Evolutionary conservation across 1,140 invertebrate species (phyloP), one percentile per base, ranked within the genome.

Genomic region (Aphelenchoides besseyi): DNA sequence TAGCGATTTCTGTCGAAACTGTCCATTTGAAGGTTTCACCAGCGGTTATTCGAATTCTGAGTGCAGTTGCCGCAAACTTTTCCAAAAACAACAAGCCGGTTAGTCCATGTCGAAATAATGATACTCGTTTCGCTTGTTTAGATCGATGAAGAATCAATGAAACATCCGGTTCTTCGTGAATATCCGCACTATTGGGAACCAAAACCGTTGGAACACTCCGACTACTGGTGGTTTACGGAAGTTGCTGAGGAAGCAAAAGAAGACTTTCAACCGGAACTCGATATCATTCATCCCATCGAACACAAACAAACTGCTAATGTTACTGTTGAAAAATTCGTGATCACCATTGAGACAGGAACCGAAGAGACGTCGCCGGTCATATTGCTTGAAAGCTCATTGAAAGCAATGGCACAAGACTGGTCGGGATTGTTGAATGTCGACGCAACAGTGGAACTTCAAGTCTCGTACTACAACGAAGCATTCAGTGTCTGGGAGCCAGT

Each of bases 401-500:
- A 89, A 68, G 92, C 90, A 8, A 89, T 90, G 55, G 87, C 93
- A 2, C 89, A 88, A 62, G 90, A 96, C 83, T 96, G 94, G 94
- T 92, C 91, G 74, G 89, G 90, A 12, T 57, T 55, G 23, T 61
- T 84, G 66, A 68, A 48, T 29, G 73, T 69, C 8, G 73, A 80
- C 23, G 89, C 90, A 32, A 88, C 88, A 8, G 88, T 95, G 52
- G 89, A 89, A 23, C 81, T 96, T 72, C 89, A 92, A 85, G 90
- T 93, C 85, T 91, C 91, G 3, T 98, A 97, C 86, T 97, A 93
- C 83, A 98, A 98, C 86, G 92, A 92, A 78, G 87, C 88, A 18
- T 86, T 93, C 36, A 92, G 92, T 26, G 87, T 95, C 35, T 98
- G 95, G 95, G 95, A 98, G 86, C 95, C 94, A 0, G 86, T 98